A percentile compares a stretch with the other conserved stretches of the same genome.
phyloP scores from a whole-genome alignment of 2,888 invertebrate species.

The Andrena fulva region DNA sequence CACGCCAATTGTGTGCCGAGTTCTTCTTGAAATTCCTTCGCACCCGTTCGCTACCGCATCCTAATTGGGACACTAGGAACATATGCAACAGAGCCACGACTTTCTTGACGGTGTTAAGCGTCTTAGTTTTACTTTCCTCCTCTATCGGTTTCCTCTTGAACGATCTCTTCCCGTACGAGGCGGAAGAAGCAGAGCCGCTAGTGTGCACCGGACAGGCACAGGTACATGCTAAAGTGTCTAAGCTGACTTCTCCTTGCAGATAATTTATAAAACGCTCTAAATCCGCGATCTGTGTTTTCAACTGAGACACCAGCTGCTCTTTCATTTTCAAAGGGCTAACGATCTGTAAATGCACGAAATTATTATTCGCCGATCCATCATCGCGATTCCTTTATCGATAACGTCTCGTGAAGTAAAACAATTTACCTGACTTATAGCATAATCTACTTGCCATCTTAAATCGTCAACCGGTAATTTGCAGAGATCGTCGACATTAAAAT shows the following conservation, averaged over 20 bases:
- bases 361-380: not conserved
- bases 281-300: slow-evolving; percentile 98
- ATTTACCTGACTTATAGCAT: slow-evolving; percentile 92
- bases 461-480: slow-evolving; percentile 92
- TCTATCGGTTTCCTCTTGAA: slow-evolving; percentile 80
- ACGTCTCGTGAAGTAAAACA: not conserved
- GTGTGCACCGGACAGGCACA: slow-evolving; percentile 85
- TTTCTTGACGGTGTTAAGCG: slow-evolving; percentile 93
- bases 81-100: slow-evolving; percentile 96
- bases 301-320: slow-evolving; percentile 96
- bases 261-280: slow-evolving; percentile 98
- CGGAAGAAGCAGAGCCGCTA: slow-evolving; percentile 72
- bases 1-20: slow-evolving; percentile 97
- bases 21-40: slow-evolving; percentile 94
- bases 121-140: slow-evolving; percentile 86
- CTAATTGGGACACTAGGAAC: slow-evolving; percentile 96
- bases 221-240: slow-evolving; percentile 86
- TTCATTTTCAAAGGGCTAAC: slow-evolving; percentile 98
- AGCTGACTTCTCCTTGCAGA: slow-evolving; percentile 91
- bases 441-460: slow-evolving; percentile 94
- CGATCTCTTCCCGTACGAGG: slow-evolving; percentile 79
- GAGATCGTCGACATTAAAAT: slow-evolving; percentile 94
- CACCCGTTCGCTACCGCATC: slow-evolving; percentile 91
- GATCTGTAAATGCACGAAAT: slow-evolving; percentile 86
- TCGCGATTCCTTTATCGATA: not conserved